Percentiles rank a stretch among this genome's conserved stretches.
Conservation (phyloP, 2,888 invertebrate species). For the Slavum lentiscoides region DNA sequence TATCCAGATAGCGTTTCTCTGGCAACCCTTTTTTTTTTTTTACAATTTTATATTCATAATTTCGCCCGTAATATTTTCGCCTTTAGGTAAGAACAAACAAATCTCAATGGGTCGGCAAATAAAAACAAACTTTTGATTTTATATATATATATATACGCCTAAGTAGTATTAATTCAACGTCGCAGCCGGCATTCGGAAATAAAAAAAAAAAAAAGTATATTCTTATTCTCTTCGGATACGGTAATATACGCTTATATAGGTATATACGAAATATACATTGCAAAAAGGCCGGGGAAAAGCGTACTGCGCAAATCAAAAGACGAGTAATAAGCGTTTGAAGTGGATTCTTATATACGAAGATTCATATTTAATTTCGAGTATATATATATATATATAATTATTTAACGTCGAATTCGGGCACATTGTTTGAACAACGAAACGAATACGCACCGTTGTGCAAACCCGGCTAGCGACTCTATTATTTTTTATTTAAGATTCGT, state of each 20-base stretch:
- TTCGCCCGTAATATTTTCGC: slow-evolving; percentile 22
- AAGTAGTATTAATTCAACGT: background rate
- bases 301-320: background rate
- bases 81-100: slow-evolving; percentile 39
- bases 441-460: too few relatives aligned
- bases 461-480: too few relatives aligned
- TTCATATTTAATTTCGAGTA: slow-evolving; percentile 5
- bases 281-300: background rate
- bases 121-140: slow-evolving; percentile 43
- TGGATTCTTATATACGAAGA: background rate
- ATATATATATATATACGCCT: background rate
- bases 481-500: background rate
- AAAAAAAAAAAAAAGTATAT: background rate
- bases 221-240: too few relatives aligned
- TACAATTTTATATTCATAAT: slow-evolving; percentile 32
- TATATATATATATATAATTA: background rate
- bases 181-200: background rate
- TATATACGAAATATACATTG: background rate
- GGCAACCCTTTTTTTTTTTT: slow-evolving; percentile 26
- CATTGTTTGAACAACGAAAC: slow-evolving; percentile 4
- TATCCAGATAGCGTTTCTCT: slow-evolving; percentile 10
- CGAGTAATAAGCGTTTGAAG: slow-evolving; percentile 7
- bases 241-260: background rate
- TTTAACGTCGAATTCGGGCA: background rate
- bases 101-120: slow-evolving; percentile 46